A percentile compares a stretch with the other conserved stretches of the same genome.
Conservation (phyloP, 2,888 invertebrate genomes). For the Agonopterix subpropinquella region DNA sequence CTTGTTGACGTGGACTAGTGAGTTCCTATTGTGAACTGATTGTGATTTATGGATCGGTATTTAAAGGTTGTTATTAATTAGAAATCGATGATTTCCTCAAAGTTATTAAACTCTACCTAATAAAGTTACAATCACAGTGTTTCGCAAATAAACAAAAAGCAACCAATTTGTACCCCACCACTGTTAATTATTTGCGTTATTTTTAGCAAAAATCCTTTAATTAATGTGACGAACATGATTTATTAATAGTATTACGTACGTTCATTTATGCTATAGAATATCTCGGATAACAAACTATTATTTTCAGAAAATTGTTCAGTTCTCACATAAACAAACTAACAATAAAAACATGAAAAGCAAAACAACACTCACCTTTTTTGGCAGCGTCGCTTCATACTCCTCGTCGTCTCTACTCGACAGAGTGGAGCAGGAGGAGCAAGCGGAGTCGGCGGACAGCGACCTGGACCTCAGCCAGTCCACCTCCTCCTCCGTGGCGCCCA, state of each 20-base stretch:
- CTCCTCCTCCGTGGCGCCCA: constrained; percentile 64
- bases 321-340: neutral
- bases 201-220: no score
- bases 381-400: constrained; percentile 62
- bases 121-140: no score
- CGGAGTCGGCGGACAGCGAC: constrained; percentile 79
- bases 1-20: no score
- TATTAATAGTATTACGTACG: no score
- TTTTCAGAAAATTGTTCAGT: neutral
- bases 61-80: neutral
- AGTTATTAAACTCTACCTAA: neutral
- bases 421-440: constrained; percentile 85
- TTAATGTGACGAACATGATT: no score
- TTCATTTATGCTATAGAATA: no score
- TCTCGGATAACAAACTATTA: no score
- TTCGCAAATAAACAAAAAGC: no score
- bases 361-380: constrained; percentile 64
- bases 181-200: no score
- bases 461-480: constrained; percentile 64
- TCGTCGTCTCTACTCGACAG: constrained; percentile 84
- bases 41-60: no score
- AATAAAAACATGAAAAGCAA: constrained; percentile 12
- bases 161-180: no score
- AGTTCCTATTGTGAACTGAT: no score
- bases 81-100: neutral